These are phyloP conservation scores for Nipponia nippon DNA, from an alignment of 2,113 vertebrate species.

Conservation along the genomic window DNA sequence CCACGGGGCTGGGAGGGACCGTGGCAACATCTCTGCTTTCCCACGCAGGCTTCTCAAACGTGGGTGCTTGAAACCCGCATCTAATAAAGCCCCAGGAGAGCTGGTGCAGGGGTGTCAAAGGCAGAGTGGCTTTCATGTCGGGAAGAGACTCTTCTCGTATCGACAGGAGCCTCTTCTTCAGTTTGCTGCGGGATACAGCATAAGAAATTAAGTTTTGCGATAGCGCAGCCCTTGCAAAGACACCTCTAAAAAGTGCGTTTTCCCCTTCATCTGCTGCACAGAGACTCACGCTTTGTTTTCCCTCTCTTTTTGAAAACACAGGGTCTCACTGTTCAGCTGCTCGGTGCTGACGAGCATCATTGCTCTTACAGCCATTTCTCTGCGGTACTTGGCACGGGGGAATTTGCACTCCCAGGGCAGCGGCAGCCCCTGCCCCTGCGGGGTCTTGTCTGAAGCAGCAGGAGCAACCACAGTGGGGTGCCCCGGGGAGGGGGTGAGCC, in stretches of 20 bases:
- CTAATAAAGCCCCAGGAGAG: neutral
- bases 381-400: neutral
- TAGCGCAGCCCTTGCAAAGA: neutral
- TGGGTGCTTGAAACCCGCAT: neutral
- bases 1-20: rapidly evolving
- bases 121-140: neutral
- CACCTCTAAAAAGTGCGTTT: neutral
- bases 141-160: neutral
- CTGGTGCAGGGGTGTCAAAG: neutral
- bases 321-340: neutral
- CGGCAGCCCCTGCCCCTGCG: rapidly evolving
- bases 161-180: neutral
- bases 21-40: neutral
- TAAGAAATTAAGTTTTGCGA: neutral
- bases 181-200: neutral
- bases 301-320: neutral
- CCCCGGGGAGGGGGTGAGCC: neutral
- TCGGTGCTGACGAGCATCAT: rapidly evolving
- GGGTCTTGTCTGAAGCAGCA: neutral
- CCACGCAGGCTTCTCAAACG: neutral
- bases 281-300: neutral
- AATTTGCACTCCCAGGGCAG: neutral
- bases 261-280: neutral
- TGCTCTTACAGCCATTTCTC: neutral
- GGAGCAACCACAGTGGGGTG: neutral